phyloP scores from a whole-genome alignment of 2,797 vertebrate genomes.

The Pseudochirops corinnae region DNA sequence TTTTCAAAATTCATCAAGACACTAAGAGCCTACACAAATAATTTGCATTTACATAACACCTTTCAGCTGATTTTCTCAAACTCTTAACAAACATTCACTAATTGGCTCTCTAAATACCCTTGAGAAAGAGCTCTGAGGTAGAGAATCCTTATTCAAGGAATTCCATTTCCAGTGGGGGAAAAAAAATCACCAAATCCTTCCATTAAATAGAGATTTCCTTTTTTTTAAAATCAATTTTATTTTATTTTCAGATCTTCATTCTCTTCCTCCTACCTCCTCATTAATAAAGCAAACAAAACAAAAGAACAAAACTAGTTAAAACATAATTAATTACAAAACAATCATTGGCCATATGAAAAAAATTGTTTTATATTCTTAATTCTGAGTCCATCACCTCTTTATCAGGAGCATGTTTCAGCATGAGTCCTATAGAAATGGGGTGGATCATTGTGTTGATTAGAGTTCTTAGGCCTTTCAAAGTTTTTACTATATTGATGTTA shows the following conservation, averaged over 20 bases:
- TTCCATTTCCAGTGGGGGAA: not conserved
- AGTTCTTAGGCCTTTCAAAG: not conserved
- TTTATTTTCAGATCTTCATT: not conserved
- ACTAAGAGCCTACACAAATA: not conserved
- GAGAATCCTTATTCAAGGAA: slow-evolving; percentile 26
- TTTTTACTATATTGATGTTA: too few relatives aligned
- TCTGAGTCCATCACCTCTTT: not conserved
- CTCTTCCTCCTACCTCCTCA: not conserved
- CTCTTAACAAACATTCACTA: slow-evolving; percentile 37
- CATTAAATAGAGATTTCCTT: not conserved
- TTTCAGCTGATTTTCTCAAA: slow-evolving; percentile 31
- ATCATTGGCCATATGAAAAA: not conserved
- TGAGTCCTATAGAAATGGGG: not conserved
- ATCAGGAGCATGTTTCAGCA: not conserved
- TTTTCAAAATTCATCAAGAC: slow-evolving; percentile 23
- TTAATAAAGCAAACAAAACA: not conserved
- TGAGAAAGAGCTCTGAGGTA: slow-evolving; percentile 23
- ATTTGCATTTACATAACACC: slow-evolving; percentile 16
- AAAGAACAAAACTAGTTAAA: not conserved
- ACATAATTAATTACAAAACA: not conserved
- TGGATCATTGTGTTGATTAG: not conserved
- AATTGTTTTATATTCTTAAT: not conserved
- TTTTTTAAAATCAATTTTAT: not conserved
- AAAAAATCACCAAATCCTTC: not conserved
- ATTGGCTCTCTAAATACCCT: slow-evolving; percentile 35